Evolutionary conservation across 2,797 vertebrate genomes (phyloP).

Genomic region (Notolepis coatsorum): DNA sequence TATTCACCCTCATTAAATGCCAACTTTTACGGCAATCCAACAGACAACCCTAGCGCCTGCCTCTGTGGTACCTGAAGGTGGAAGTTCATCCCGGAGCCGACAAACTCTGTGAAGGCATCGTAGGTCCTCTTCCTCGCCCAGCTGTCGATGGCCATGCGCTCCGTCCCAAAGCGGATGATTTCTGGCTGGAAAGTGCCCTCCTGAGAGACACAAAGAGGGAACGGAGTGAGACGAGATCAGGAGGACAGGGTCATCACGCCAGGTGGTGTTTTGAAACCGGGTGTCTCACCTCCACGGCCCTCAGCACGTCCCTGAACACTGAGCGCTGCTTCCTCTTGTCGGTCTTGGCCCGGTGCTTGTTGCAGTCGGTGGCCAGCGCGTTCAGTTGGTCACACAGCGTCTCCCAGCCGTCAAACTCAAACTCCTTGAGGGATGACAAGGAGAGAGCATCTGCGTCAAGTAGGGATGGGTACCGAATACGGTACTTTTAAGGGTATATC

Average conservation of each 20-base stretch:
- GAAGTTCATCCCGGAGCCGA: constrained; percentile 96
- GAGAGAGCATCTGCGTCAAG: too few relatives aligned
- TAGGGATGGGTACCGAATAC: too few relatives aligned
- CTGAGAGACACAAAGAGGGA: constrained; percentile 63
- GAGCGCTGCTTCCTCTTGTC: constrained; percentile 97
- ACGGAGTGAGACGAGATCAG: not conserved
- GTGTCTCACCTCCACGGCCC: constrained; percentile 94
- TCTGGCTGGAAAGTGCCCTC: constrained; percentile 93
- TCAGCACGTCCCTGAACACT: constrained; percentile 94
- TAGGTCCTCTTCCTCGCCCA: constrained; percentile 97
- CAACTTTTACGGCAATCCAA: too few relatives aligned
- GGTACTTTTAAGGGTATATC: too few relatives aligned
- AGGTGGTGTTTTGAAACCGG: not conserved
- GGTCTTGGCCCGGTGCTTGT: constrained; percentile 95
- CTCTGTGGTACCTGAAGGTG: constrained; percentile 90
- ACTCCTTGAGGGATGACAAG: constrained; percentile 82
- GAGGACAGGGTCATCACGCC: not conserved
- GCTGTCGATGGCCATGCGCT: constrained; percentile 96
- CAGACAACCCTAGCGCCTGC: not conserved
- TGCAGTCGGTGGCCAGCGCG: constrained; percentile 94
- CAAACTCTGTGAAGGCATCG: constrained; percentile 92
- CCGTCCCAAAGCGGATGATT: constrained; percentile 94
- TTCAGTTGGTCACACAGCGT: constrained; percentile 89
- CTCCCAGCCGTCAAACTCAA: constrained; percentile 91
- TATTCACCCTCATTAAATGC: too few relatives aligned